These are phyloP conservation scores for Gnatocerus cornutus DNA, from an alignment of 2,888 invertebrate species.

Conservation along the genomic window DNA sequence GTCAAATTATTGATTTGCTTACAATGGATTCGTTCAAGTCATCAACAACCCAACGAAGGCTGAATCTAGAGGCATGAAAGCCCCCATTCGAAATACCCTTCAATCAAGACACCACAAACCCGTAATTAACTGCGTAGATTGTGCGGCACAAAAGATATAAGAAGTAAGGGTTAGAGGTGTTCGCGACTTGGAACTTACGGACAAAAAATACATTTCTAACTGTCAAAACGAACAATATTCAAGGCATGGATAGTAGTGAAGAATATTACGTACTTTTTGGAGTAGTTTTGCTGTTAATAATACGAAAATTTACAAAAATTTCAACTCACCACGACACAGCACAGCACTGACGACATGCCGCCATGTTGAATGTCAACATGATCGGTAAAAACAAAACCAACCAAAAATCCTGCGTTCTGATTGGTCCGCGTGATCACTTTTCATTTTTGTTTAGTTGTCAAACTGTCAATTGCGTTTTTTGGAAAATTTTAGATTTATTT, in stretches of 20 bases:
- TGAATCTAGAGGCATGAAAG: background rate
- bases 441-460: conserved; percentile 40
- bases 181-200: background rate
- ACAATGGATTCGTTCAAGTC: conserved; percentile 44
- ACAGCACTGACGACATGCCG: conserved; percentile 97
- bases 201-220: conserved; percentile 13
- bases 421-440: conserved; percentile 14
- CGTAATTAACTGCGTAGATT: conserved; percentile 59
- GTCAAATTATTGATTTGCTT: conserved; percentile 69
- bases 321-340: conserved; percentile 95
- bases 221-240: conserved; percentile 18
- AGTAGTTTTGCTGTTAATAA: conserved; percentile 59
- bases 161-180: conserved; percentile 46
- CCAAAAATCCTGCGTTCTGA: conserved; percentile 18
- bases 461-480: conserved; percentile 35
- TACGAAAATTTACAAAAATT: conserved; percentile 63
- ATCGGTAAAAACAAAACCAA: conserved; percentile 66
- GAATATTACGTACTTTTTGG: conserved; percentile 60
- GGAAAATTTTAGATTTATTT: conserved; percentile 26
- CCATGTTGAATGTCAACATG: conserved; percentile 92
- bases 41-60: conserved; percentile 24
- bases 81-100: conserved; percentile 9
- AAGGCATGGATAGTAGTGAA: conserved; percentile 22
- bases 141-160: conserved; percentile 42
- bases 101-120: conserved; percentile 7